Evolutionary conservation across 2,113 vertebrate species (phyloP).

Genomic region (Anser cygnoides): DNA sequence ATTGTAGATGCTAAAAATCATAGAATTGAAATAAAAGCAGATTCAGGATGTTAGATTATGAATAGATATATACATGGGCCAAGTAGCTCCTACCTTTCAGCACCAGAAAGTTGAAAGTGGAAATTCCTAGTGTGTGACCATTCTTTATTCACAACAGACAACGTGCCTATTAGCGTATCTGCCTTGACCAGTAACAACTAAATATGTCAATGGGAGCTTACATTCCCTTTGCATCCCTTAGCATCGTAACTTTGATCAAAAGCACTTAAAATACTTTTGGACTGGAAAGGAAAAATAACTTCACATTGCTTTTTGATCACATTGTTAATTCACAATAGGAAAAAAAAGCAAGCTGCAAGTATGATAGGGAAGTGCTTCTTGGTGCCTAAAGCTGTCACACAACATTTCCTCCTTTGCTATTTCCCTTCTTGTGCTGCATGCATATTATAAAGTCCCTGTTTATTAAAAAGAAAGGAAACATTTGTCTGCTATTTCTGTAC

Average conservation of each 20-base stretch:
- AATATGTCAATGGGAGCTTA: accelerated
- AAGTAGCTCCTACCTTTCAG: background rate
- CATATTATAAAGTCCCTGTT: background rate
- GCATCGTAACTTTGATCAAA: background rate
- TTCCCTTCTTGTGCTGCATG: background rate
- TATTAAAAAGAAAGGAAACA: background rate
- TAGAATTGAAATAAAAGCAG: background rate
- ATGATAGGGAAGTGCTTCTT: background rate
- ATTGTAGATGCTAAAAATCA: background rate
- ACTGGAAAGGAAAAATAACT: background rate
- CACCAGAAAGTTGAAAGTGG: background rate
- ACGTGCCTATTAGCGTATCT: accelerated
- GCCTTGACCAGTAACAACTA: background rate
- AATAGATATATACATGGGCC: background rate
- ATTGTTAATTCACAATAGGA: background rate
- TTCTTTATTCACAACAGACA: background rate
- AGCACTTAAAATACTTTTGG: background rate
- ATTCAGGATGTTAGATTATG: background rate
- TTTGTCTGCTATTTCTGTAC: background rate
- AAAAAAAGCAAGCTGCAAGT: background rate
- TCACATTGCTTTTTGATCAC: background rate
- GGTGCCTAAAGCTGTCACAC: background rate
- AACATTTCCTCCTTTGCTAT: background rate
- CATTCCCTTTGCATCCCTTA: background rate
- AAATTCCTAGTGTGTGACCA: background rate